phyloP scores from a whole-genome alignment of 2,113 vertebrate genomes.

The Oryctolagus cuniculus region mOryCun1.1 NC_091448.1:39249501-39250000 shows the following conservation, averaged over 20 bases:
- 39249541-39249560: neutral
- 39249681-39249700: neutral
- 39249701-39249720: neutral
- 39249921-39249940: too few species aligned
- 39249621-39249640: neutral
- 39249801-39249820: neutral
- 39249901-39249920: too few species aligned
- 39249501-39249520: neutral
- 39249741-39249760: conserved; percentile 13
- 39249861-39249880: neutral
- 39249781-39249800: neutral
- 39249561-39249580: too few species aligned
- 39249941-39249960: too few species aligned
- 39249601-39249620: neutral
- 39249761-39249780: neutral
- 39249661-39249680: neutral
- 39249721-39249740: neutral
- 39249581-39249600: neutral
- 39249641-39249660: neutral
- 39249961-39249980: too few species aligned
- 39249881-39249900: too few species aligned
- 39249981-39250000: too few species aligned
- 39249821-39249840: neutral
- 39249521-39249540: neutral
- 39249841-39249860: neutral